Percentiles rank a stretch among this genome's conserved stretches.
Conservation (phyloP, 2,797 vertebrate genomes). For the Chrosomus eos region DNA sequence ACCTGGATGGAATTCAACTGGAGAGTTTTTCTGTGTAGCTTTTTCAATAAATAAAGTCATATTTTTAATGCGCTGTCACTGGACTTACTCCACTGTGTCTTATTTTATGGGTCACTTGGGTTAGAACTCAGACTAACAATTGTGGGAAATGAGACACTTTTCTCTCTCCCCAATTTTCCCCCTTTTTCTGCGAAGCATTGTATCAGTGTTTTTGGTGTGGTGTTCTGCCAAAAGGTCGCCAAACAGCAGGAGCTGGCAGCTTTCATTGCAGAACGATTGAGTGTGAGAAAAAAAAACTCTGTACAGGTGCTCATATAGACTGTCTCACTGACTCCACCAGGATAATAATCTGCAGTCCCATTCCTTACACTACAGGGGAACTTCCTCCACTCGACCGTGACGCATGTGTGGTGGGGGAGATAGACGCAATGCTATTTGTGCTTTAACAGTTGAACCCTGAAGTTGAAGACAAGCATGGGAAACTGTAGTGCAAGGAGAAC, state of each 20-base stretch:
- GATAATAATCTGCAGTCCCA: constrained; percentile 38
- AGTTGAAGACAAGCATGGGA: constrained; percentile 49
- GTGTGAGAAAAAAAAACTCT: constrained; percentile 52
- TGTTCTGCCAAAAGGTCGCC: constrained; percentile 69
- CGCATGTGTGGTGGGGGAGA: constrained; percentile 31
- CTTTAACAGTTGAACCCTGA: constrained; percentile 39
- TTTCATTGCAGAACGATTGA: constrained; percentile 61
- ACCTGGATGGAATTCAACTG: constrained; percentile 9
- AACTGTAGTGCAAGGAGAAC: constrained; percentile 26
- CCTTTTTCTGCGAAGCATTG: constrained; percentile 60
- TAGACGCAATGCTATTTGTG: constrained; percentile 12
- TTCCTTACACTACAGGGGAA: constrained; percentile 34
- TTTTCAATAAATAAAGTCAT: constrained; percentile 76
- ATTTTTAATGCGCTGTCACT: constrained; percentile 57
- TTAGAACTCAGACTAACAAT: constrained; percentile 57
- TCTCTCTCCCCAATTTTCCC: constrained; percentile 28
- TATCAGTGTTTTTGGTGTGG: constrained; percentile 61
- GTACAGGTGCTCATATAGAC: constrained; percentile 60
- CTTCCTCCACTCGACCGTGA: constrained; percentile 24
- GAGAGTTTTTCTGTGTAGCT: constrained; percentile 55
- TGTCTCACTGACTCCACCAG: constrained; percentile 1
- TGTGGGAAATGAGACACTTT: constrained; percentile 34
- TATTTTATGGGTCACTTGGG: constrained; percentile 56
- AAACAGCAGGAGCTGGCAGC: constrained; percentile 50
- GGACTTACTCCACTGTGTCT: constrained; percentile 45